These are phyloP conservation scores for Oryzias curvinotus DNA, from an alignment of 2,113 vertebrate genomes.

Conservation along the genomic window DNA sequence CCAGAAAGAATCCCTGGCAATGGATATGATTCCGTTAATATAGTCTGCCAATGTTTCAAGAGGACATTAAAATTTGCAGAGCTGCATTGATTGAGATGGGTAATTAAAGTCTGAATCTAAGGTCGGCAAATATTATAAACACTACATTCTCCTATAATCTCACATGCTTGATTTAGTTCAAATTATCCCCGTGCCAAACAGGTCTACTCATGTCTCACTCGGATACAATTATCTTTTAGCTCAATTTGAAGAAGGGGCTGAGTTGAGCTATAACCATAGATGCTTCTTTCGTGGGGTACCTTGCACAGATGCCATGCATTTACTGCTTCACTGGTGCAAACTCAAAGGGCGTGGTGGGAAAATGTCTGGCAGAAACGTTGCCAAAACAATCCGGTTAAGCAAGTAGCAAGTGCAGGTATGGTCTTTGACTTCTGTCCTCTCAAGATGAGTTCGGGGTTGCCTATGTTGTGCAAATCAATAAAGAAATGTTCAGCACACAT, in stretches of 20 bases:
- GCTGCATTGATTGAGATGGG: not conserved
- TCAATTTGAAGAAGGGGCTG: not conserved
- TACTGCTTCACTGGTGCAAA: constrained; percentile 38
- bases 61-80: not conserved
- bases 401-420: constrained; percentile 8
- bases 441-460: no score
- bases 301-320: not conserved
- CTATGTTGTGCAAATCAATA: no score
- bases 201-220: not conserved
- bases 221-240: not conserved
- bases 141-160: not conserved
- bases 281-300: not conserved
- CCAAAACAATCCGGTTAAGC: constrained; percentile 52
- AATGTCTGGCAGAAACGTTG: constrained; percentile 19
- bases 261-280: not conserved
- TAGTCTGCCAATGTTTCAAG: not conserved
- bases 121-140: not conserved
- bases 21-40: not conserved
- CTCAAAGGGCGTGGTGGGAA: constrained; percentile 69
- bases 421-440: not conserved
- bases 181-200: not conserved
- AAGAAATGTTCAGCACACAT: no score
- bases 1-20: not conserved
- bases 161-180: not conserved
- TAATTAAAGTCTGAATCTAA: not conserved